Base-by-base conservation (phyloP, 2,113 vertebrate species). In the Harpagus bidentatus region DNA sequence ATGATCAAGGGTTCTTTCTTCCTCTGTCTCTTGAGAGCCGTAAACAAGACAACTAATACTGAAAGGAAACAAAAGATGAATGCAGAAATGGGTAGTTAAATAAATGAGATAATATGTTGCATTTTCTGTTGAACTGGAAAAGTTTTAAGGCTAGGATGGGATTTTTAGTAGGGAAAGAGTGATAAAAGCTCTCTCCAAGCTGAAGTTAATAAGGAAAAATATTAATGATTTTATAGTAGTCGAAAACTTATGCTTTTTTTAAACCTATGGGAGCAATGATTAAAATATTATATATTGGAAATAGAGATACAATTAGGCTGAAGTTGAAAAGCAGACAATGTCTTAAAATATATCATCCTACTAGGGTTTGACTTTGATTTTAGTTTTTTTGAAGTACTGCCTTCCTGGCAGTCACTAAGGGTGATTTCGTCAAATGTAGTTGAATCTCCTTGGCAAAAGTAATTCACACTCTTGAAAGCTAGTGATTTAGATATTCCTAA, bases 1-100 rank as follows among this genome's bases (percentile, higher is more conserved):
- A 98, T 93, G 11, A 98, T 98, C 86, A 98, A 95, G 13, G 98
- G 98, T 18, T 98, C 98, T 97, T 99, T 99, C 93, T 98, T 98
- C 16, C 97, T 96, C 69, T 98, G 98, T 43, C 93, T 98, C 86
- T 98, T 98, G 90, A 99, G 73, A 67, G 98, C 98, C 6, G 96
- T 97, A 95, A 98, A 99, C 63, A 99, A 95, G 56, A 98, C 97
- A 29, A 98, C 96, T 93, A 99, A 92, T 73, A 98, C 98, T 99
- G 52, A 87, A 96, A 95, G 25, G 50, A 83, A 94, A 48, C 9
- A 96, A 80, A 85, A 76, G 28, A 34, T 9, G 2, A 67, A 67
- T 42, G 20, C 65, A 89, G 18, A 82, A 50, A 70, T 20, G 0
- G 1, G 26, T 55, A 40, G n/a, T 48, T 58, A 69, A 91, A 93